phyloP scores from a whole-genome alignment of 2,888 invertebrate genomes.

The Parthenolecanium corni region DNA sequence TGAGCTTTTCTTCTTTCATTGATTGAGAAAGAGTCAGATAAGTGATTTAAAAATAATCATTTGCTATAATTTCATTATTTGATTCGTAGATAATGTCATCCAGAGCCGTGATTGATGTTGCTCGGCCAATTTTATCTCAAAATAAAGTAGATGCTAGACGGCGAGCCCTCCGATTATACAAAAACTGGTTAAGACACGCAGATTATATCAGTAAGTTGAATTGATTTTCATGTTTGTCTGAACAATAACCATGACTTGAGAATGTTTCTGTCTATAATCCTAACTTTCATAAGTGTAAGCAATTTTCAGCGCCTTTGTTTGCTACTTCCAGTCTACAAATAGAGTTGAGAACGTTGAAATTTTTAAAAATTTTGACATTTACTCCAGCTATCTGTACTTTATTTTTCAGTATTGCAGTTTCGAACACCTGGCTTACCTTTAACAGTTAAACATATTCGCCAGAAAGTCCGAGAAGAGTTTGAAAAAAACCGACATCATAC shows the following conservation, averaged over 20 bases:
- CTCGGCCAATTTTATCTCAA: constrained; percentile 66
- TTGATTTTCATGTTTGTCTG: not conserved
- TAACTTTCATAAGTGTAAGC: not conserved
- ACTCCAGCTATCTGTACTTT: too few relatives aligned
- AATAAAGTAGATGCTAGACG: constrained; percentile 63
- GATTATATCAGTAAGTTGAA: constrained; percentile 66
- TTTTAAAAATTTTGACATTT: too few relatives aligned
- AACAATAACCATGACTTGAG: not conserved
- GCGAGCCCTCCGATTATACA: constrained; percentile 77
- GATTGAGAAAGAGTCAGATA: too few relatives aligned
- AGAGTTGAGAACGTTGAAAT: too few relatives aligned
- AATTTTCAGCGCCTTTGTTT: too few relatives aligned
- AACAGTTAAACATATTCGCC: constrained; percentile 21
- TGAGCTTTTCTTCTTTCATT: too few relatives aligned
- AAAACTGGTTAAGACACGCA: constrained; percentile 86
- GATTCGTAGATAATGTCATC: too few relatives aligned
- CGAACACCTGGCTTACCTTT: not conserved
- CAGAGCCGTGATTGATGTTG: not conserved
- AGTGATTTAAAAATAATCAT: too few relatives aligned
- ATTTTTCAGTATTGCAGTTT: not conserved
- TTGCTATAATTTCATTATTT: too few relatives aligned
- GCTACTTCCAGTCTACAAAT: too few relatives aligned
- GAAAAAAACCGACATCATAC: constrained; percentile 59
- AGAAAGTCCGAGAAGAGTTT: constrained; percentile 50
- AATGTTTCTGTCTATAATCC: not conserved